A percentile compares a stretch with the other conserved stretches of the same genome.
These are phyloP conservation scores for Eupithecia tripunctaria DNA, from an alignment of 2,888 invertebrate genomes.

Conservation along the genomic window DNA sequence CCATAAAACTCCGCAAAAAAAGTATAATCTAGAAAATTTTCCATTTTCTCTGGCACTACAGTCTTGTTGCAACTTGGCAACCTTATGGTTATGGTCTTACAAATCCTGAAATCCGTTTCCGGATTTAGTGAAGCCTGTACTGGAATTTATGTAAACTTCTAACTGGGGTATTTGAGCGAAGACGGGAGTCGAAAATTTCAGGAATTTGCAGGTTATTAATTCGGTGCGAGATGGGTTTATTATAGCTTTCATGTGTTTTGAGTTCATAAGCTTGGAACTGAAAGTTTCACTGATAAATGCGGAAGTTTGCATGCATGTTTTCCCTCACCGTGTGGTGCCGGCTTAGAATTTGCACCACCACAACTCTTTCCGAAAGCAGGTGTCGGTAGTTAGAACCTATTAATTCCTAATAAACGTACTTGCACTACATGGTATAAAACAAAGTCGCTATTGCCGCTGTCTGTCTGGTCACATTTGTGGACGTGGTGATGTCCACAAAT, in stretches of 20 bases:
- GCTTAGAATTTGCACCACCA: too few species aligned
- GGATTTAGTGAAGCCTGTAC: conserved; percentile 16
- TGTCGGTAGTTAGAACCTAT: too few species aligned
- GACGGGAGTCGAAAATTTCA: conserved; percentile 9
- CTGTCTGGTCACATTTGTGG: too few species aligned
- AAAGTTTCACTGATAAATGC: too few species aligned
- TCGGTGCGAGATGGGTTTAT: not conserved
- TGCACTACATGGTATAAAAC: too few species aligned
- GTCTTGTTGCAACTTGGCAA: conserved; percentile 26
- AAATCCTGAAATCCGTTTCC: conserved; percentile 34
- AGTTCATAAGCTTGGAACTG: not conserved
- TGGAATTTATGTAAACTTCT: conserved; percentile 28
- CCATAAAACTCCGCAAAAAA: conserved; percentile 1
- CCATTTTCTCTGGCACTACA: conserved; percentile 30
- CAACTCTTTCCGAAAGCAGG: too few species aligned
- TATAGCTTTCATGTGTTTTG: not conserved
- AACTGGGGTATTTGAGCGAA: conserved; percentile 27
- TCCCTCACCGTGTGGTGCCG: too few species aligned
- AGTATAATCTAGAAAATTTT: conserved; percentile 14
- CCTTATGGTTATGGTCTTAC: conserved; percentile 33
- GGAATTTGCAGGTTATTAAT: not conserved
- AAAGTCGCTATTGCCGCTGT: too few species aligned
- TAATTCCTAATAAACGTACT: too few species aligned
- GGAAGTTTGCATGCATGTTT: too few species aligned
- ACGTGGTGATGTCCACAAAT: too few species aligned